These are phyloP conservation scores for Philopotamus ludificatus DNA, from an alignment of 1,140 invertebrate species.

Conservation along the genomic window DNA sequence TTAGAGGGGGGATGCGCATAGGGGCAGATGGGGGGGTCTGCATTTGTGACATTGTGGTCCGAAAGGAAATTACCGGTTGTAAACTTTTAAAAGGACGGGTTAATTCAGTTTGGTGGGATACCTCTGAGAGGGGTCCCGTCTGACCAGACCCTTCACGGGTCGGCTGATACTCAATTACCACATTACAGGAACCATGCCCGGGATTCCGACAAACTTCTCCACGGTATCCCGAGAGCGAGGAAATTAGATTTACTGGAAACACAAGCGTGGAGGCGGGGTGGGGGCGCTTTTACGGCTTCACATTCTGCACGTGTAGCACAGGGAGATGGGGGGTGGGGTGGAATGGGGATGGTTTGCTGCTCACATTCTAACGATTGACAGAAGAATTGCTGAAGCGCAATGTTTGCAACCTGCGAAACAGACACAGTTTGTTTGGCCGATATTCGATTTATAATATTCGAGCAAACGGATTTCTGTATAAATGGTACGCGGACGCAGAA, in stretches of 20 bases:
- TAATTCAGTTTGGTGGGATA: conserved; percentile 29
- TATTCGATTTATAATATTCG: not conserved
- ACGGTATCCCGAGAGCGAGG: not conserved
- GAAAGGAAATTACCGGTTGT: conserved; percentile 34
- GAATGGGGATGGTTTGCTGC: no score
- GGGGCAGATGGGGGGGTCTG: no score
- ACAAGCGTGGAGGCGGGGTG: not conserved
- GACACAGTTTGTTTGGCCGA: no score
- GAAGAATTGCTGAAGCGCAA: no score
- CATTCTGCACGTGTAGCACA: not conserved
- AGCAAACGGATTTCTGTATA: not conserved
- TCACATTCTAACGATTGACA: no score
- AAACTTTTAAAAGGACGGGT: conserved; percentile 40
- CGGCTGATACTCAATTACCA: conserved; percentile 34
- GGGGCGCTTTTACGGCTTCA: conserved; percentile 1
- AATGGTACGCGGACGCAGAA: not conserved
- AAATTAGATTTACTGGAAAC: conserved; percentile 23
- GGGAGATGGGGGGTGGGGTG: no score
- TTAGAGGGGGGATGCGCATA: no score
- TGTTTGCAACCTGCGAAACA: no score
- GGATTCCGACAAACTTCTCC: conserved; percentile 12
- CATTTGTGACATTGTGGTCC: conserved; percentile 24
- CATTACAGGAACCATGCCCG: conserved; percentile 25
- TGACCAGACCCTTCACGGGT: conserved; percentile 21
- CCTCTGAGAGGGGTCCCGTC: not conserved